Conservation (phyloP, 2,888 invertebrate genomes). For the Arge pagana region DNA sequence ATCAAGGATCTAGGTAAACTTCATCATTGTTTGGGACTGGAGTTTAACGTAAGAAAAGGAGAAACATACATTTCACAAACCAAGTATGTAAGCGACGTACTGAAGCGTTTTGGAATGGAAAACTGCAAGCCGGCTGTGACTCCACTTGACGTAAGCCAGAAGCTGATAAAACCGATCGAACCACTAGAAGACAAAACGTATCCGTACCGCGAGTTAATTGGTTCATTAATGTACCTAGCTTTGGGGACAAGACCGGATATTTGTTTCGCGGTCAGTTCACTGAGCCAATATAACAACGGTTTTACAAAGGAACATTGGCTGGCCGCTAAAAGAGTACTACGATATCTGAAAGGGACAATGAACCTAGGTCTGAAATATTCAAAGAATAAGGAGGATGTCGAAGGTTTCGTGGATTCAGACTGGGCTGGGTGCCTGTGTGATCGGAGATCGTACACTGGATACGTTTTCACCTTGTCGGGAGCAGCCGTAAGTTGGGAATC, state of each 20-base stretch:
- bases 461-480: slow-evolving; percentile 14
- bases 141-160: slow-evolving; percentile 29
- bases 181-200: slow-evolving; percentile 19
- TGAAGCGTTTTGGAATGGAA: slow-evolving; percentile 38
- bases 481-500: slow-evolving; percentile 23
- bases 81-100: slow-evolving; percentile 35
- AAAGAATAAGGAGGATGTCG: neutral
- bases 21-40: slow-evolving; percentile 35
- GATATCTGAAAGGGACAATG: slow-evolving; percentile 1
- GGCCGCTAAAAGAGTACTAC: slow-evolving; percentile 5
- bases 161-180: slow-evolving; percentile 22
- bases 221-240: slow-evolving; percentile 5
- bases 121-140: slow-evolving; percentile 38
- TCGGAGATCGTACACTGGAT: slow-evolving; percentile 25
- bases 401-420: slow-evolving; percentile 20
- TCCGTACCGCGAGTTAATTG: slow-evolving; percentile 18
- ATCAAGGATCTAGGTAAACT: slow-evolving; percentile 34
- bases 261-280: neutral
- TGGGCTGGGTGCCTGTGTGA: slow-evolving; percentile 18
- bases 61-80: slow-evolving; percentile 27
- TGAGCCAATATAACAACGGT: slow-evolving; percentile 1
- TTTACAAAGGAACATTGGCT: slow-evolving; percentile 7
- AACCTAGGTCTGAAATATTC: neutral
- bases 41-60: slow-evolving; percentile 27
- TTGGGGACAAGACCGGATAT: neutral